Evolutionary conservation across 2,888 invertebrate species (phyloP).

Genomic region (Dorcus hopei): DNA sequence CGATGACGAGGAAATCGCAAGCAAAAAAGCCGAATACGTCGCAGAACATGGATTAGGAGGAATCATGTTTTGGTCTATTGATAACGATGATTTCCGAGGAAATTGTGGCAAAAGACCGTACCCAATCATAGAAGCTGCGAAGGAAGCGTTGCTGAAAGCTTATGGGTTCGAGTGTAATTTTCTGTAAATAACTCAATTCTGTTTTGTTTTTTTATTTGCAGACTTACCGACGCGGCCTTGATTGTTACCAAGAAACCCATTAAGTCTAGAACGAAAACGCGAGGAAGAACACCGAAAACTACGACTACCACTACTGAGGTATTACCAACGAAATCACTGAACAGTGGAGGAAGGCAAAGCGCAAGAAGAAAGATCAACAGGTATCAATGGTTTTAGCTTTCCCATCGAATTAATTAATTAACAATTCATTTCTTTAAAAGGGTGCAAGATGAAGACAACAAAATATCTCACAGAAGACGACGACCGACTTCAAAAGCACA

Average conservation of each 20-base stretch:
- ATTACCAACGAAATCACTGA: constrained; percentile 14
- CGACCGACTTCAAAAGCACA: constrained; percentile 12
- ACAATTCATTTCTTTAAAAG: neutral
- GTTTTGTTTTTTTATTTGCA: constrained; percentile 16
- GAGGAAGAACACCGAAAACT: constrained; percentile 31
- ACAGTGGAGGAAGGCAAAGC: constrained; percentile 30
- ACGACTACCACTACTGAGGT: constrained; percentile 22
- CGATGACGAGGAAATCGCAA: constrained; percentile 81
- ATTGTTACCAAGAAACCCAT: constrained; percentile 41
- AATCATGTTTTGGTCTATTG: constrained; percentile 92
- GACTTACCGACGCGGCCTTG: constrained; percentile 44
- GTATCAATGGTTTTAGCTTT: constrained; percentile 8
- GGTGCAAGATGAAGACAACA: constrained; percentile 3
- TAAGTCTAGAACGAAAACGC: constrained; percentile 38
- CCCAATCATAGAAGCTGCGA: constrained; percentile 88
- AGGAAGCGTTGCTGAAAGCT: constrained; percentile 69
- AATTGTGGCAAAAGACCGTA: constrained; percentile 81
- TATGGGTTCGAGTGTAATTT: constrained; percentile 38
- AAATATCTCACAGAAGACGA: constrained; percentile 8
- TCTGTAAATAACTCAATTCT: neutral
- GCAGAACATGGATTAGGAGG: constrained; percentile 82
- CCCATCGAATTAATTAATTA: too few species aligned
- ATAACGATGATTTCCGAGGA: constrained; percentile 94
- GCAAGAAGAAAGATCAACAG: constrained; percentile 18
- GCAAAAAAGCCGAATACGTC: constrained; percentile 80